Base-by-base conservation (phyloP, 53 echinoderm and acorn worm genomes). In the Astropecten irregularis region DNA sequence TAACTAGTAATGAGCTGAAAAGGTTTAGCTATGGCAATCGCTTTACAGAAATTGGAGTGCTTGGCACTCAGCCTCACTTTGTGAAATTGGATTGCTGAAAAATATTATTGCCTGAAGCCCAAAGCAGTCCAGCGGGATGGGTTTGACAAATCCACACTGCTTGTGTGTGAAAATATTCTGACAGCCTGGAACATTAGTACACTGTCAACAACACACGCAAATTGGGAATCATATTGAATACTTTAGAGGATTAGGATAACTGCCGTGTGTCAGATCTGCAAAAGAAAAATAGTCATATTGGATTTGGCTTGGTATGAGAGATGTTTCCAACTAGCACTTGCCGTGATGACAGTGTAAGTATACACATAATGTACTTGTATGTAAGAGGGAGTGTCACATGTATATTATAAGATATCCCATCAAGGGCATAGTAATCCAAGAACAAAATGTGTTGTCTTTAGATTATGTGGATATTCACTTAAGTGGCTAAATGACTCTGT, bases 71-170 rank as follows among this genome's bases (percentile, higher is more conserved):
- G 74, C 55, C 53, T 56, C 10, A 3, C 73, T 73, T 74, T 56
- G 55, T 71, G 25, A 74, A 74, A 74, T 74, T 74, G 74, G 74
- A 74, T 74, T 74, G n/a, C 27, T 55, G 32, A 54, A 23, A 56
- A 57, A 56, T 57, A 40, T 53, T 20, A 38, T 40, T 26, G 74
- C 74, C 57, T 16, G 23, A 14, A 14, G 74, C 9, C 39, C 3
- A 11, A n/a, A n/a, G n/a, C n/a, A n/a, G 14, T 55, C 22, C 33
- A 33, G 10, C 31, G 21, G n/a, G 51, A 10, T 58, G 2, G 59
- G 59, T n/a, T n/a, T n/a, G n/a, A n/a, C n/a, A n/a, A n/a, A n/a
- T n/a, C n/a, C n/a, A n/a, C n/a, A n/a, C n/a, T n/a, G n/a, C n/a
- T n/a, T n/a, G n/a, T n/a, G n/a, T n/a, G n/a, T n/a, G n/a, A n/a